Percentiles rank a stretch among this genome's conserved stretches.
These are phyloP conservation scores for Amblyjoppa proteus DNA, from an alignment of 2,888 invertebrate species.

Conservation along the genomic window DNA sequence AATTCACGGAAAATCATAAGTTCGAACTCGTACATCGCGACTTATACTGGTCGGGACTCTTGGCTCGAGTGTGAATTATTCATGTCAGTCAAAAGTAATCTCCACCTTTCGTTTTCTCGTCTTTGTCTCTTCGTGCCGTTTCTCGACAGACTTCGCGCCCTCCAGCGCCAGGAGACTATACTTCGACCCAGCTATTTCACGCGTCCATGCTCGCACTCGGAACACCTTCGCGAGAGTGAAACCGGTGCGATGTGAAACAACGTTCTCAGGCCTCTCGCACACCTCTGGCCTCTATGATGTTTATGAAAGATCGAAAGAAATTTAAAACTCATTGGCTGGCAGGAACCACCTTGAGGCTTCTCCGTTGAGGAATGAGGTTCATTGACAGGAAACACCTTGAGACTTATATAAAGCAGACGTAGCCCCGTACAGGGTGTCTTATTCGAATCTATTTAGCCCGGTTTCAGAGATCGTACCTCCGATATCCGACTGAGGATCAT, in stretches of 20 bases:
- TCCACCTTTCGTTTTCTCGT: slow-evolving; percentile 48
- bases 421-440: too few relatives aligned
- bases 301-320: slow-evolving; percentile 29
- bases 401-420: too few relatives aligned
- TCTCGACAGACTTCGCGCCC: slow-evolving; percentile 42
- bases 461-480: too few relatives aligned
- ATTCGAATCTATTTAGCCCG: too few relatives aligned
- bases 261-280: slow-evolving; percentile 36
- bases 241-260: slow-evolving; percentile 45
- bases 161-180: slow-evolving; percentile 31
- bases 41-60: not conserved
- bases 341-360: not conserved
- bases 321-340: slow-evolving; percentile 19
- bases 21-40: not conserved
- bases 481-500: too few relatives aligned
- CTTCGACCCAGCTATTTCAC: slow-evolving; percentile 44
- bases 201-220: slow-evolving; percentile 33
- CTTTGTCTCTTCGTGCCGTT: slow-evolving; percentile 51
- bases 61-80: slow-evolving; percentile 5
- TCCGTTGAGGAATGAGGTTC: not conserved
- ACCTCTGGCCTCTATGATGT: slow-evolving; percentile 24
- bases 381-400: too few relatives aligned
- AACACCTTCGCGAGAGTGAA: slow-evolving; percentile 51
- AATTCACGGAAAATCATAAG: not conserved
- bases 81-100: slow-evolving; percentile 38